Evolutionary conservation across 2,888 invertebrate genomes (phyloP).

Genomic region (Poecilus cupreus): DNA sequence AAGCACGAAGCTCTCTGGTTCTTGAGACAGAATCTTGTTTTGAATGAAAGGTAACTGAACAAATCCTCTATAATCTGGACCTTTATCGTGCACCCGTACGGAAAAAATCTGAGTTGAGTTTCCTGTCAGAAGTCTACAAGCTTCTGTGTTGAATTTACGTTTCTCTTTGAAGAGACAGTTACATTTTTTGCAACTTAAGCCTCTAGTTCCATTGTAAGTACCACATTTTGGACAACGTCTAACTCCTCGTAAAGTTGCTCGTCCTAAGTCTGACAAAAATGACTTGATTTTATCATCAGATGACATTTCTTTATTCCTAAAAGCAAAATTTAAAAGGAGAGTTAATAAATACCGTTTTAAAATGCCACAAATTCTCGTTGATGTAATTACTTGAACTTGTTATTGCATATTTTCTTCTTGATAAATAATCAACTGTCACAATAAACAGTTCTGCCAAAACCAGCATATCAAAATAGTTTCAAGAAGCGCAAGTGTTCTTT

Average conservation of each 20-base stretch:
- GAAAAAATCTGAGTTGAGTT: slow-evolving; percentile 80
- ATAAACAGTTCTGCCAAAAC: slow-evolving; percentile 11
- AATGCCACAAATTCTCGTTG: neutral
- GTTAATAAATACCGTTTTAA: neutral
- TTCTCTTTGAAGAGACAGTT: slow-evolving; percentile 80
- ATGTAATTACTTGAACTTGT: neutral
- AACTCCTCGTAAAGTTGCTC: slow-evolving; percentile 81
- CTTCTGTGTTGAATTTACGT: slow-evolving; percentile 77
- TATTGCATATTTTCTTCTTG: slow-evolving; percentile 14
- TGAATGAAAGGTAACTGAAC: slow-evolving; percentile 76
- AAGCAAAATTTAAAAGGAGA: neutral
- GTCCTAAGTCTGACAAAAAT: slow-evolving; percentile 67
- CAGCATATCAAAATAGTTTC: neutral
- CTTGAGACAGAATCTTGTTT: slow-evolving; percentile 67
- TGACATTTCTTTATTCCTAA: slow-evolving; percentile 40
- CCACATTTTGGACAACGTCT: slow-evolving; percentile 86
- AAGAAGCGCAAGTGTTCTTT: neutral
- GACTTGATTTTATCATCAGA: slow-evolving; percentile 57
- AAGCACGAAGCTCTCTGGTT: slow-evolving; percentile 62
- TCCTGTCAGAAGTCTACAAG: slow-evolving; percentile 79
- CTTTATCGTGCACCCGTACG: slow-evolving; percentile 80
- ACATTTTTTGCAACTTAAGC: slow-evolving; percentile 83
- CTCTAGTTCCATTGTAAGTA: slow-evolving; percentile 84
- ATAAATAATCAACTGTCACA: slow-evolving; percentile 36
- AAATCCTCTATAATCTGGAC: slow-evolving; percentile 83